Conservation (phyloP, 37 sponge, comb jelly and placozoan species). For the Hormiphora californensis region DNA sequence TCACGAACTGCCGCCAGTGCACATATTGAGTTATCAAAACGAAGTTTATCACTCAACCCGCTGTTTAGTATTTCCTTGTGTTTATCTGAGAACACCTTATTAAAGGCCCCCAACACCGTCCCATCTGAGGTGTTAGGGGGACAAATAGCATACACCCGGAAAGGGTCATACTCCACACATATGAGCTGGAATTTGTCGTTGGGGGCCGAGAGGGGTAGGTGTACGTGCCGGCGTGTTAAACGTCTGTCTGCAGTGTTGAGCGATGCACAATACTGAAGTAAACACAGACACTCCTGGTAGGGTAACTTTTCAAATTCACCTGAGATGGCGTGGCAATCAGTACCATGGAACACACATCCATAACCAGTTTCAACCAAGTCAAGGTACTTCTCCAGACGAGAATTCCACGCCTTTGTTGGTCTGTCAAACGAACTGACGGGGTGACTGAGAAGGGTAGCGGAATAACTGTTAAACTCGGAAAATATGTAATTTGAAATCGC, state of each 20-base stretch:
- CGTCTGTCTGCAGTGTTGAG: neutral
- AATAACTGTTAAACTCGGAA: neutral
- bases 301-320: neutral
- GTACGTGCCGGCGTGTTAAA: neutral
- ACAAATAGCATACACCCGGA: slow-evolving; percentile 4
- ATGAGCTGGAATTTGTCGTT: neutral
- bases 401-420: neutral
- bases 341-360: slow-evolving; percentile 20
- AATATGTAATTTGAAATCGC: neutral
- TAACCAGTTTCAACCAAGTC: slow-evolving; percentile 7
- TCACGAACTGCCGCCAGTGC: slow-evolving; percentile 3
- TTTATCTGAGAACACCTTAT: slow-evolving; percentile 13
- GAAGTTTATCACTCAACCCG: neutral
- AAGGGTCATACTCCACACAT: neutral
- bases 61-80: neutral
- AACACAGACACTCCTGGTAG: neutral
- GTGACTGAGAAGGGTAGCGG: neutral
- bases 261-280: neutral
- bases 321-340: neutral
- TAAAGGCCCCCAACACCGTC: neutral
- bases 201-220: neutral
- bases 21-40: neutral
- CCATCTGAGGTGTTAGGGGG: neutral
- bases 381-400: slow-evolving; percentile 2
- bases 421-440: neutral